These are phyloP conservation scores for Piezodorus guildinii DNA, from an alignment of 1,140 invertebrate species.

Conservation along the genomic window DNA sequence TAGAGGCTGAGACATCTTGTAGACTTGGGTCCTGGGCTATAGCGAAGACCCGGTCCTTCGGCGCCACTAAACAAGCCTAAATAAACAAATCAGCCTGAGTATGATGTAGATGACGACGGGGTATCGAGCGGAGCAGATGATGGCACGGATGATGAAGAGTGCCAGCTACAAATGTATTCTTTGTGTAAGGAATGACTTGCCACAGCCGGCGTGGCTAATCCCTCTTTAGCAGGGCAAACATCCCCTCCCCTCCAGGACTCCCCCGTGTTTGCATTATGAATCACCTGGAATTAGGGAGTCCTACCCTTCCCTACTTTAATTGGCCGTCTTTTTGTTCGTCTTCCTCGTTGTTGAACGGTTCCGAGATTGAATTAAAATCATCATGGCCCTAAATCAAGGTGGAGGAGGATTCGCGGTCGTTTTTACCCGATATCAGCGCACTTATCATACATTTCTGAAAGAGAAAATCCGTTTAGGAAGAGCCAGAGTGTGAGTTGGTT, in stretches of 20 bases:
- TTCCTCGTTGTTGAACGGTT: neutral
- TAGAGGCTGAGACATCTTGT: too few relatives aligned
- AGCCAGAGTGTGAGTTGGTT: too few relatives aligned
- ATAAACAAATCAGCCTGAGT: too few relatives aligned
- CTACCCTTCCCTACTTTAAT: neutral
- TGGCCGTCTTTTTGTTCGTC: neutral
- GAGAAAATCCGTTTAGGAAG: too few relatives aligned
- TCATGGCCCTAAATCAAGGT: neutral
- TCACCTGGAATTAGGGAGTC: constrained; percentile 17
- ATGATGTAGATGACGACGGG: neutral
- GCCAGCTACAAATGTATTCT: constrained; percentile 10
- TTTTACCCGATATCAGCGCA: too few relatives aligned
- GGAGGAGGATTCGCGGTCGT: too few relatives aligned
- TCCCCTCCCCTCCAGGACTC: constrained; percentile 12
- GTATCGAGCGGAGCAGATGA: constrained; percentile 6
- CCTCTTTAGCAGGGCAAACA: constrained; percentile 14
- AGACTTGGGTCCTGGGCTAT: too few relatives aligned
- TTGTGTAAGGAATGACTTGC: constrained; percentile 22
- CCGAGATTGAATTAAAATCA: neutral
- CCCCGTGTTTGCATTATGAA: constrained; percentile 21
- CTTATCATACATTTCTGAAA: too few relatives aligned
- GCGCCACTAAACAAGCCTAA: too few relatives aligned
- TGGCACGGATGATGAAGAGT: constrained; percentile 7
- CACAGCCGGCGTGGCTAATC: constrained; percentile 6
- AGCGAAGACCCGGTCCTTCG: too few relatives aligned